A percentile compares a stretch with the other conserved stretches of the same genome.
Conservation (phyloP, 2,113 vertebrate species). For the Cyprinodon tularosa region DNA sequence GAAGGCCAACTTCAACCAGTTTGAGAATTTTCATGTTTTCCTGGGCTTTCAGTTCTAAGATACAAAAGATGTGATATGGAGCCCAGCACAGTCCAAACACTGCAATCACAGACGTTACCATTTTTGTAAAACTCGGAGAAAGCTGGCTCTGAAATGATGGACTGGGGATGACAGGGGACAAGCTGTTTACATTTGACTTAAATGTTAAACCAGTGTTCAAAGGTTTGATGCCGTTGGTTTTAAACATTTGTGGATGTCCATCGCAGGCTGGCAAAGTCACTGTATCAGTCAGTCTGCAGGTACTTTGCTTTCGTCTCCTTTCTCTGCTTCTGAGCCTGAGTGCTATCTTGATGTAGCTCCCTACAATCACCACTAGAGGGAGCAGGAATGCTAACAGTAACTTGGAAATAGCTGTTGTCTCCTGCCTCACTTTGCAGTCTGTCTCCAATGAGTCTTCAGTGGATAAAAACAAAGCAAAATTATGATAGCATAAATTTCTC, state of each 20-base stretch:
- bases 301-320: slow-evolving; percentile 63
- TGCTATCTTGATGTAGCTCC: slow-evolving; percentile 82
- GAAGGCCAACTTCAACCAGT: slow-evolving; percentile 61
- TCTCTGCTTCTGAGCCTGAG: slow-evolving; percentile 80
- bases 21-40: slow-evolving; percentile 4
- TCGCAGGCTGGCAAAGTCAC: slow-evolving; percentile 11
- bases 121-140: slow-evolving; percentile 85
- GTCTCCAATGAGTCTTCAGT: neutral
- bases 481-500: slow-evolving; percentile 80
- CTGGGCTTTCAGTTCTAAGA: slow-evolving; percentile 81
- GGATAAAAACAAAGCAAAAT: slow-evolving; percentile 71
- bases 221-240: slow-evolving; percentile 9
- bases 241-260: neutral
- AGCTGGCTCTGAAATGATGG: slow-evolving; percentile 27
- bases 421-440: slow-evolving; percentile 70
- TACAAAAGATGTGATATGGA: slow-evolving; percentile 85
- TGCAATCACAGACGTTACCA: slow-evolving; percentile 85
- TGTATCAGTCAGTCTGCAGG: slow-evolving; percentile 7
- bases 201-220: neutral
- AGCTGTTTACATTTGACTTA: neutral
- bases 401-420: slow-evolving; percentile 78
- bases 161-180: slow-evolving; percentile 5
- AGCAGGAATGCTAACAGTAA: slow-evolving; percentile 83
- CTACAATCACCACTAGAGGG: slow-evolving; percentile 83
- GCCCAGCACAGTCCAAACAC: slow-evolving; percentile 89